A percentile compares a stretch with the other conserved stretches of the same genome.
Conservation (phyloP, 2,888 invertebrate species). For the Sarcophaga caerulescens region DNA sequence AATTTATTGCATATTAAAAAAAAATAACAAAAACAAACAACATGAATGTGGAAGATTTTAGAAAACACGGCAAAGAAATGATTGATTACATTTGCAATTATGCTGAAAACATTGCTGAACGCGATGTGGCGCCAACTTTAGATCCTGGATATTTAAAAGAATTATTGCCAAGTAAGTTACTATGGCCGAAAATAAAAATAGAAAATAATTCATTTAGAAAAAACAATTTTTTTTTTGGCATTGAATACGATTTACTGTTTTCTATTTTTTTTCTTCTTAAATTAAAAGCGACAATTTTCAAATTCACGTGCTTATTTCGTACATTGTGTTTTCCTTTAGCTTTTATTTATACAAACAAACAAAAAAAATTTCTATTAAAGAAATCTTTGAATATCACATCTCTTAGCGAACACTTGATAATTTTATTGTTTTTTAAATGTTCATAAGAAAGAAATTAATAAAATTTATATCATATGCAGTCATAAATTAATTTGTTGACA, state of each 20-base stretch:
- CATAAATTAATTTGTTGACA: conserved; percentile 50
- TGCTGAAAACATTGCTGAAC: conserved; percentile 85
- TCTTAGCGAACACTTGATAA: conserved; percentile 19
- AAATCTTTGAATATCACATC: neutral
- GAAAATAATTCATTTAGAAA: neutral
- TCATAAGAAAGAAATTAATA: neutral
- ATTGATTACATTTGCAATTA: conserved; percentile 92
- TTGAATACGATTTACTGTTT: neutral
- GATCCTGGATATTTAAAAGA: conserved; percentile 90
- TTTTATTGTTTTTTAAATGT: conserved; percentile 38
- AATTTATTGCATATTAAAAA: conserved; percentile 5
- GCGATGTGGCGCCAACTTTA: conserved; percentile 88
- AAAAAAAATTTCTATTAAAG: neutral
- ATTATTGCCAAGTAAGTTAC: conserved; percentile 83
- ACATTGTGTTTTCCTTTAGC: neutral
- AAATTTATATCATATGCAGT: conserved; percentile 20
- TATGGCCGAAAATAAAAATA: neutral
- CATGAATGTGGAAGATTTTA: conserved; percentile 90
- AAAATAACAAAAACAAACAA: conserved; percentile 66
- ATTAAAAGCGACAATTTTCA: neutral
- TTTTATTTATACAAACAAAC: neutral
- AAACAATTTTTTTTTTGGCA: neutral
- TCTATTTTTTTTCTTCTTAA: neutral
- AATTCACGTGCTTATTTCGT: neutral
- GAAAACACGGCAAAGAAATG: conserved; percentile 89